These are phyloP conservation scores for Pseudanteris insignis DNA, from an alignment of 2,888 invertebrate species.

Conservation along the genomic window DNA sequence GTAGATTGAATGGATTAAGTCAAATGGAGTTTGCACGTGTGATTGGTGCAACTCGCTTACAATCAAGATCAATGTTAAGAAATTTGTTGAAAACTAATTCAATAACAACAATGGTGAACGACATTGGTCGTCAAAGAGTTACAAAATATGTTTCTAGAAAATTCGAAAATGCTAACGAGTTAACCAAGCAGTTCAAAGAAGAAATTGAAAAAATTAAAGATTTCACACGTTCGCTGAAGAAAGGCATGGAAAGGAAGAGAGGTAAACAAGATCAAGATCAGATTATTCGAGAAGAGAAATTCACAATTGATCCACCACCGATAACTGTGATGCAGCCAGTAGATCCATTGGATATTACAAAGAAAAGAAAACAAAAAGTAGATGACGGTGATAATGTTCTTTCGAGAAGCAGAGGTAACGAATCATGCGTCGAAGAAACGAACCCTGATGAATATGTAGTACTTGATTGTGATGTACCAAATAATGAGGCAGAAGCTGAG, in stretches of 20 bases:
- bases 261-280: conserved; percentile 6
- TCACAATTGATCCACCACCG: conserved; percentile 11
- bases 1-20: conserved; percentile 69
- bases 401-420: background rate
- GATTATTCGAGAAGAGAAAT: conserved; percentile 16
- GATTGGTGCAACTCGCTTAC: conserved; percentile 66
- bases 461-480: conserved; percentile 5
- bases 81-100: conserved; percentile 65
- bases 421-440: conserved; percentile 14
- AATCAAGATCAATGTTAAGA: conserved; percentile 67
- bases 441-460: conserved; percentile 12
- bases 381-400: background rate
- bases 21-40: conserved; percentile 64
- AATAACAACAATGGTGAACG: conserved; percentile 69
- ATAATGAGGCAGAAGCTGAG: conserved; percentile 1
- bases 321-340: background rate
- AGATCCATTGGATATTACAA: conserved; percentile 24
- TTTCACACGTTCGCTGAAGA: conserved; percentile 47
- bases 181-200: conserved; percentile 56
- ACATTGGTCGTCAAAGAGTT: conserved; percentile 70
- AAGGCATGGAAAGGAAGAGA: conserved; percentile 15
- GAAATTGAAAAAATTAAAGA: conserved; percentile 61
- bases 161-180: conserved; percentile 55
- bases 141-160: conserved; percentile 65
- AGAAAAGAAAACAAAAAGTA: background rate